phyloP scores from a whole-genome alignment of 1,140 invertebrate species.

The Monochamus saltuarius region DNA sequence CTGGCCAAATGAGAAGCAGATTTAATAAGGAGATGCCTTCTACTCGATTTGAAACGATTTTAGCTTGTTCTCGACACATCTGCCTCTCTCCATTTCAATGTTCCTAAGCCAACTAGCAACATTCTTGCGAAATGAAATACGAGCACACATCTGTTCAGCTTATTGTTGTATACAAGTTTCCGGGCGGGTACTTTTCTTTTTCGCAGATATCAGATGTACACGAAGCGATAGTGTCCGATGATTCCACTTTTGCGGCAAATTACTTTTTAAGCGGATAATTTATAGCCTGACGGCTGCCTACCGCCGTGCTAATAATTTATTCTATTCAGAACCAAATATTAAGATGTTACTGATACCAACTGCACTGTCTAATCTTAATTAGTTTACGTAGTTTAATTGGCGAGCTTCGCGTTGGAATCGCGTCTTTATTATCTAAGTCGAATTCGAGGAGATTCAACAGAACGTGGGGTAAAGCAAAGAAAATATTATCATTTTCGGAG shows the following conservation, averaged over 20 bases:
- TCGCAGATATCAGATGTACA: conserved; percentile 36
- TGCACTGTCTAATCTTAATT: conserved; percentile 8
- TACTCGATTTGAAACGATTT: no score
- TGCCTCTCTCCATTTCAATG: no score
- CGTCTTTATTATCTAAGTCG: conserved; percentile 58
- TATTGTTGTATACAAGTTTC: conserved; percentile 41
- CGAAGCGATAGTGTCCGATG: conserved; percentile 25
- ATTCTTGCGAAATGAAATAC: conserved; percentile 39
- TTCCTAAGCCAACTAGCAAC: conserved; percentile 2
- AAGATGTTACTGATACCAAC: conserved; percentile 43
- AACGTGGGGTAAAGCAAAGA: neutral
- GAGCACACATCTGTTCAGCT: conserved; percentile 36
- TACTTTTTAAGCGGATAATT: conserved; percentile 3
- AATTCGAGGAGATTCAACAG: conserved; percentile 61
- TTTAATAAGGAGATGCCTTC: no score
- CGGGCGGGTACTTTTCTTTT: conserved; percentile 36
- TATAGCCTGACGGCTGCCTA: conserved; percentile 2
- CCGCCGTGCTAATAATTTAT: conserved; percentile 41
- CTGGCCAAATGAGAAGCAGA: no score
- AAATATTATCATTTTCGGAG: neutral
- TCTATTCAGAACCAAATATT: conserved; percentile 42
- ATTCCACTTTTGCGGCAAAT: conserved; percentile 22
- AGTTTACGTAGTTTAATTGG: conserved; percentile 7
- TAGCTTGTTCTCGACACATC: no score
- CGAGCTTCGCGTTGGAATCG: neutral